Conservation (phyloP, 2,888 invertebrate species). For the Lepetodrilus schrolli region DNA sequence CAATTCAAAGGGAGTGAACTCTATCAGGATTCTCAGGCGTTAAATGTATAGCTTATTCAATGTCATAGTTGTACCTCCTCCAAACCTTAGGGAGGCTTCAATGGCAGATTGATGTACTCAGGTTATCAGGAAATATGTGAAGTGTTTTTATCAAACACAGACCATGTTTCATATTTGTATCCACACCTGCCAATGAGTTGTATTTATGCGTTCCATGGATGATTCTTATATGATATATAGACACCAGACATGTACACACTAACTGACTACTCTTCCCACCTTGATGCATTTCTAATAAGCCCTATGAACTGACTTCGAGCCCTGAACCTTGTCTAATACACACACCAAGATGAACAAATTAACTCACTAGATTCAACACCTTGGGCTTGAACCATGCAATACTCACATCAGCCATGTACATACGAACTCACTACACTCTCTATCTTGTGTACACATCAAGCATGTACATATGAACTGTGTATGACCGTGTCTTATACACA, state of each 20-base stretch:
- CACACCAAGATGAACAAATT: not conserved
- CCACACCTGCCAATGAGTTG: not conserved
- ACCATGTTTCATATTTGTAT: not conserved
- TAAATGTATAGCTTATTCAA: not conserved
- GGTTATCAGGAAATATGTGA: not conserved
- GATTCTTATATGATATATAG: not conserved
- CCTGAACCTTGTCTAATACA: too few relatives aligned
- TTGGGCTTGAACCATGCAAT: too few relatives aligned
- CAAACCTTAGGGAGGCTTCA: conserved; percentile 12
- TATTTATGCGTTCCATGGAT: not conserved
- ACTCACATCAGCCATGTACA: too few relatives aligned
- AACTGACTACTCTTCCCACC: too few relatives aligned
- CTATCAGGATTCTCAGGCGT: not conserved
- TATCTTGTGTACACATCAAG: too few relatives aligned
- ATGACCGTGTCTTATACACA: too few relatives aligned
- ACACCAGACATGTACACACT: not conserved
- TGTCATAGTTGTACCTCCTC: not conserved
- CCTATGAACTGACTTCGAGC: too few relatives aligned
- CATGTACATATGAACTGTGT: too few relatives aligned
- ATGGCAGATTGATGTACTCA: not conserved
- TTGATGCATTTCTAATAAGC: too few relatives aligned
- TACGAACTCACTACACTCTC: too few relatives aligned
- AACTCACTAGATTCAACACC: too few relatives aligned
- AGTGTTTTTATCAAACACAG: not conserved
- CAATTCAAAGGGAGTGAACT: conserved; percentile 15